phyloP scores from a whole-genome alignment of 2,888 invertebrate genomes.

The Leucania comma region DNA sequence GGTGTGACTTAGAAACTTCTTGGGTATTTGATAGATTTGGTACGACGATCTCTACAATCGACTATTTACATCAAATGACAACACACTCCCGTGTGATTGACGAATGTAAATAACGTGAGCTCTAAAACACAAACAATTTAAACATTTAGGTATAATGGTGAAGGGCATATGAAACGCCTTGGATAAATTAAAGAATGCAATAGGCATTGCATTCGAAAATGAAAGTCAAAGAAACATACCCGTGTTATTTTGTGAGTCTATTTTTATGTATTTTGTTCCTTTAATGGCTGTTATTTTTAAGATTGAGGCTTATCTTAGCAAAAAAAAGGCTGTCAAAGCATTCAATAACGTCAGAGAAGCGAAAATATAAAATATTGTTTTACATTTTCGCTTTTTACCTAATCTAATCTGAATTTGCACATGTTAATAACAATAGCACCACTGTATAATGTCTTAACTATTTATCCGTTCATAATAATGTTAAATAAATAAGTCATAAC shows the following conservation, averaged over 20 bases:
- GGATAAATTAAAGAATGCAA: conserved; percentile 34
- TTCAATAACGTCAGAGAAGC: too few species aligned
- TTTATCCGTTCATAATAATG: conserved; percentile 9
- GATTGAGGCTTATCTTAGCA: too few species aligned
- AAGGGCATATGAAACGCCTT: conserved; percentile 52
- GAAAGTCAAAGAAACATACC: conserved; percentile 45
- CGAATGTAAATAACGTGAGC: too few species aligned
- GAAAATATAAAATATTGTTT: background rate
- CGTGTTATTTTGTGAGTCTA: background rate
- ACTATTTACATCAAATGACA: too few species aligned
- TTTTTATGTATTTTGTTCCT: background rate
- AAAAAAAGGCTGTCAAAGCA: too few species aligned
- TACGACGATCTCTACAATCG: too few species aligned
- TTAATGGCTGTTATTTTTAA: background rate
- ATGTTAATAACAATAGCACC: background rate
- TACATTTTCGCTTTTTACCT: too few species aligned
- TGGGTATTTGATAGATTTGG: too few species aligned
- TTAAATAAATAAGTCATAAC: conserved; percentile 23
- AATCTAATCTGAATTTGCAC: background rate
- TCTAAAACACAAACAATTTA: too few species aligned
- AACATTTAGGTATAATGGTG: too few species aligned
- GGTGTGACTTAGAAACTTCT: too few species aligned
- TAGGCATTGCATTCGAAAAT: conserved; percentile 46
- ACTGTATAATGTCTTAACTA: background rate
- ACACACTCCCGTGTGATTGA: too few species aligned